Conservation (phyloP, 2,888 invertebrate species). For the Meliscaeva auricollis region DNA sequence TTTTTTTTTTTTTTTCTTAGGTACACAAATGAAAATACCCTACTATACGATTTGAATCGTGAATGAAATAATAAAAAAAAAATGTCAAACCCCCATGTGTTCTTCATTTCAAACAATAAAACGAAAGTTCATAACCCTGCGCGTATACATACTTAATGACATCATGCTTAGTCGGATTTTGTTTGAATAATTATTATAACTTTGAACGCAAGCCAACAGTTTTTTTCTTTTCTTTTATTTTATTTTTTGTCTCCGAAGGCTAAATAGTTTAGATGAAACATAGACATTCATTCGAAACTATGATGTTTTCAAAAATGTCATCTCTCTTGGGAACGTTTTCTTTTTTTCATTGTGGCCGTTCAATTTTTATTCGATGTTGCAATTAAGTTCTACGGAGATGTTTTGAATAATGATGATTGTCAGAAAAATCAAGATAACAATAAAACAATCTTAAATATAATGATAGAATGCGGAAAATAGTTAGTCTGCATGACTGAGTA, state of each 20-base stretch:
- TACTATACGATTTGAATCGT: slow-evolving; percentile 10
- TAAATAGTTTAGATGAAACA: slow-evolving; percentile 51
- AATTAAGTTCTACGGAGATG: too few species aligned
- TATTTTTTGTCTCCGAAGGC: slow-evolving; percentile 27
- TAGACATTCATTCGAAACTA: slow-evolving; percentile 2
- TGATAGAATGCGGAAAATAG: too few species aligned
- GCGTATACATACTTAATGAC: slow-evolving; percentile 62
- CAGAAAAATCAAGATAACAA: too few species aligned
- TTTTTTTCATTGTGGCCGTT: background rate
- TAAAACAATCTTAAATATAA: too few species aligned
- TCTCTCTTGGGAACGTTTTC: background rate
- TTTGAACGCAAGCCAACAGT: slow-evolving; percentile 65
- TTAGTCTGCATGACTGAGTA: too few species aligned
- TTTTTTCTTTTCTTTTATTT: slow-evolving; percentile 10
- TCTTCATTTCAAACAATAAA: slow-evolving; percentile 59
- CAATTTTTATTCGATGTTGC: background rate
- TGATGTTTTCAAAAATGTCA: slow-evolving; percentile 18
- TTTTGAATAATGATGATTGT: too few species aligned
- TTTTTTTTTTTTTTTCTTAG: background rate
- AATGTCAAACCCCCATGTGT: slow-evolving; percentile 62
- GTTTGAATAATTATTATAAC: slow-evolving; percentile 51
- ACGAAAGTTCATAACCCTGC: slow-evolving; percentile 71
- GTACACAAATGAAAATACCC: background rate
- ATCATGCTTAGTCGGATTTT: slow-evolving; percentile 57
- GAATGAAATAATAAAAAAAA: slow-evolving; percentile 65